Percentiles rank a stretch among this genome's conserved stretches.
phyloP scores from a whole-genome alignment of 2,888 invertebrate species.

The Heliconius sara region DNA sequence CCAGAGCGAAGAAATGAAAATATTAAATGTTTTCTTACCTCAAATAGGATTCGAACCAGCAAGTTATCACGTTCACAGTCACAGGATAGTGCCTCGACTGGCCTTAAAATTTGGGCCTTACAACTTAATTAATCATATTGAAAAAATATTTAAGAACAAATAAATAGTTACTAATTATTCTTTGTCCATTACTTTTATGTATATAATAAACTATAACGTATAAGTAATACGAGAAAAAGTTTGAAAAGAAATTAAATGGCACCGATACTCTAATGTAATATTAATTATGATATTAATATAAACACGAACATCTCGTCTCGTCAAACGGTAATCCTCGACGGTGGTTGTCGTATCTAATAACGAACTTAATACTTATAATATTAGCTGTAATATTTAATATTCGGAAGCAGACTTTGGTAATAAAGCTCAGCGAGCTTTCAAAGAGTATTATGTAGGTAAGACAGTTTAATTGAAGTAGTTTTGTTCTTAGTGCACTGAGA shows the following conservation, averaged over 20 bases:
- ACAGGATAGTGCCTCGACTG: too few species aligned
- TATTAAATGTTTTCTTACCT: too few species aligned
- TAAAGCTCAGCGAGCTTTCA: neutral
- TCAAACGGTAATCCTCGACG: neutral
- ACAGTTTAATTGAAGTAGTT: neutral
- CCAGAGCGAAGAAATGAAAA: too few species aligned
- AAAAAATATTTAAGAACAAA: neutral
- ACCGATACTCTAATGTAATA: neutral
- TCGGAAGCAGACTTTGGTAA: neutral
- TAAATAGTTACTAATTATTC: neutral
- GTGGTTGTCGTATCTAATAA: neutral
- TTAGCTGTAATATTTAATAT: neutral
- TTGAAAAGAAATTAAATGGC: neutral
- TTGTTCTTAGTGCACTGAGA: neutral
- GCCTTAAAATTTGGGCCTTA: neutral
- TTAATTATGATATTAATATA: too few species aligned
- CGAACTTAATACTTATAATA: neutral
- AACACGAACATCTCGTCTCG: neutral
- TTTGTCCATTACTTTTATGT: too few species aligned
- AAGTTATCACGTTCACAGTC: too few species aligned
- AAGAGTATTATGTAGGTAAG: neutral
- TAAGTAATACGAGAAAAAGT: too few species aligned
- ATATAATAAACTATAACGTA: too few species aligned
- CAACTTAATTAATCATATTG: neutral
- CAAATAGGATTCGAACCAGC: too few species aligned